Base-by-base conservation (phyloP, 2,888 invertebrate genomes). In the Phoenoteleia sp. region DNA sequence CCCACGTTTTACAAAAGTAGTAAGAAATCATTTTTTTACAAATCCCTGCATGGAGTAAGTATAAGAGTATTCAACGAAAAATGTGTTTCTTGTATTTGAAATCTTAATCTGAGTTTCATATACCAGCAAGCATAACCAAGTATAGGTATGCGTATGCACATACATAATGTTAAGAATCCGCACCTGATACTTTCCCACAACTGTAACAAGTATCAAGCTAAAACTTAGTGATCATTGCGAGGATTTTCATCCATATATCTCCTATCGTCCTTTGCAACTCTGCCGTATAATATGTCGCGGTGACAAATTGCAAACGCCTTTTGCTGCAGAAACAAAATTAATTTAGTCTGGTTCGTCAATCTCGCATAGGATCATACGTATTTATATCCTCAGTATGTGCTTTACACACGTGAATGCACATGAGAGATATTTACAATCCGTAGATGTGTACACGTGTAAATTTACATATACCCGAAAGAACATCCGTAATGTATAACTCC, bases 51-150 rank as follows among this genome's bases (percentile, higher is more conserved):
- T n/a, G 13, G 19, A 58, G 25, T 5, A 21, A 29, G 17, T 58
- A 36, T 25, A 60, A n/a, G 17, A 39, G n/a, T 45, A 15, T 13
- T 25, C 25, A 6, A 9, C 7, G 11, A 36, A 33, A 67, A 23
- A 33, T 33, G 15, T 67, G 25, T 54, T 23, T 69, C 36, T 56
- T 56, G 11, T 23, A 42, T 42, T 19, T 19, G 17, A 69, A 54
- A 56, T 56, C 56, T 69, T 69, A 69, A 69, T 69, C 54, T 42
- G 17, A 6, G 56, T 71, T 71, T 71, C 56, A 54, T 58, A 58
- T 29, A 71, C 15, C 13, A 17, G 11, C 6, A 7, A 21, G 45
- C 23, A 21, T 29, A 27, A 56, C 29, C 58, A 42, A 29, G 21
- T 29, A 45, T 29, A 58, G 29, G 17, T 39, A 58, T 58, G 9